These are phyloP conservation scores for Cataglyphis hispanica DNA, from an alignment of 1,140 invertebrate genomes.

Conservation along the genomic window DNA sequence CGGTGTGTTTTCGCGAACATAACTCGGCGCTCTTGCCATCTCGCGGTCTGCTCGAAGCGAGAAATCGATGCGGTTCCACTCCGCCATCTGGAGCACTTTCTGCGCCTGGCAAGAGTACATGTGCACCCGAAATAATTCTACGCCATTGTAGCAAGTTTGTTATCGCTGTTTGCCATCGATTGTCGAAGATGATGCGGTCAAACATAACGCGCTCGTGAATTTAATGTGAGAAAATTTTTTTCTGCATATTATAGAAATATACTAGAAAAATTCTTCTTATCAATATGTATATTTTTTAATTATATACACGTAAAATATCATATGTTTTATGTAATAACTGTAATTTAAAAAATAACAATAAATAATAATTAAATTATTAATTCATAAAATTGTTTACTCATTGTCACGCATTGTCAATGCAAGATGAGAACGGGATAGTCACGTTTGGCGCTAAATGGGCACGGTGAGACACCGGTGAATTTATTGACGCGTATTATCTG, in stretches of 20 bases:
- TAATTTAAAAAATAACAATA: neutral
- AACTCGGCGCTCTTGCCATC: conserved; percentile 52
- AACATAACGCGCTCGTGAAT: neutral
- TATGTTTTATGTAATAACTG: neutral
- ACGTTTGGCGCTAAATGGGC: conserved; percentile 11
- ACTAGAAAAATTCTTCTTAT: no score
- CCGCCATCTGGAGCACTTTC: conserved; percentile 56
- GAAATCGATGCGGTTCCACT: conserved; percentile 59
- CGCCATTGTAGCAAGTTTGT: conserved; percentile 20
- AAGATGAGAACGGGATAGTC: neutral
- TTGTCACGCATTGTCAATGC: neutral
- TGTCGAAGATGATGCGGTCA: neutral
- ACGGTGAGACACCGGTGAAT: conserved; percentile 37
- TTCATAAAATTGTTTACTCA: conserved; percentile 1
- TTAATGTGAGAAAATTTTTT: neutral
- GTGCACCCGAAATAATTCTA: conserved; percentile 35
- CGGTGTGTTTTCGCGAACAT: conserved; percentile 57
- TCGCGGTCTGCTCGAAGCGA: conserved; percentile 53
- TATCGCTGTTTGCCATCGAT: conserved; percentile 23
- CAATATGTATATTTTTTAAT: neutral
- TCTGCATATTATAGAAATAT: neutral
- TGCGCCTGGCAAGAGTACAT: conserved; percentile 5
- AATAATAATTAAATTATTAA: conserved; percentile 31
- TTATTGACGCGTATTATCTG: conserved; percentile 53
- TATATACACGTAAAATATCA: neutral